A percentile compares a stretch with the other conserved stretches of the same genome.
phyloP scores from a whole-genome alignment of 35 echinoderm and acorn worm genomes.

The Eucidaris tribuloides region DNA sequence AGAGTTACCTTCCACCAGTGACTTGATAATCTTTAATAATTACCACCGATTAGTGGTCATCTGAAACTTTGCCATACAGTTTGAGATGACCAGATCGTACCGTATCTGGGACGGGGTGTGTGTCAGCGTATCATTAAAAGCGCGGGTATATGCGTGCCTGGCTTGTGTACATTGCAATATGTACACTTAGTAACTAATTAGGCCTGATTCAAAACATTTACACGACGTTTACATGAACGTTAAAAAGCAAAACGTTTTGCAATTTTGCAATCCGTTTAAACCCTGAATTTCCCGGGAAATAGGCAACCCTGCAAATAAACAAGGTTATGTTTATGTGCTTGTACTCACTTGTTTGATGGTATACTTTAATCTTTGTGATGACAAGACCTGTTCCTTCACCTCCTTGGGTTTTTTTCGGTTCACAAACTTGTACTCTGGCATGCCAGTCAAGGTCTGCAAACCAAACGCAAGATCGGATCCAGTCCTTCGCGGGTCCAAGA shows the following conservation, averaged over 20 bases:
- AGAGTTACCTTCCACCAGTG: background rate
- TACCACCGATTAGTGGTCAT: no score
- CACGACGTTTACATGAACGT: background rate
- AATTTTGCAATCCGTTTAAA: background rate
- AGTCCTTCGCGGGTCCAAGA: slow-evolving; percentile 67
- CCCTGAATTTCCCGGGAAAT: background rate
- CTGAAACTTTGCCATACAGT: no score
- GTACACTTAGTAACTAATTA: background rate
- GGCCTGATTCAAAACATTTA: background rate
- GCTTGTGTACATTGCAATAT: background rate
- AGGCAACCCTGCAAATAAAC: background rate
- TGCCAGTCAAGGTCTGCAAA: slow-evolving; percentile 29
- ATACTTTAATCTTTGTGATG: slow-evolving; percentile 70
- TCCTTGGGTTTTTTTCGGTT: slow-evolving; percentile 37
- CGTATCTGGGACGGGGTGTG: no score
- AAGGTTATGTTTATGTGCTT: background rate
- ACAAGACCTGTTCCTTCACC: slow-evolving; percentile 64
- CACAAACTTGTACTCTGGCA: slow-evolving; percentile 93
- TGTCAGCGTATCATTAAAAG: no score
- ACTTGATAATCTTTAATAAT: background rate
- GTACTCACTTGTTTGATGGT: slow-evolving; percentile 71
- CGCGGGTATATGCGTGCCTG: no score
- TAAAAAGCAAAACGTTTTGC: background rate
- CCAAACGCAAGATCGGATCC: slow-evolving; percentile 57
- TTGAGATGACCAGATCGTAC: no score